Percentiles rank a stretch among this genome's conserved stretches.
phyloP scores from a whole-genome alignment of 2,113 vertebrate species.

The Eolophus roseicapilla region DNA sequence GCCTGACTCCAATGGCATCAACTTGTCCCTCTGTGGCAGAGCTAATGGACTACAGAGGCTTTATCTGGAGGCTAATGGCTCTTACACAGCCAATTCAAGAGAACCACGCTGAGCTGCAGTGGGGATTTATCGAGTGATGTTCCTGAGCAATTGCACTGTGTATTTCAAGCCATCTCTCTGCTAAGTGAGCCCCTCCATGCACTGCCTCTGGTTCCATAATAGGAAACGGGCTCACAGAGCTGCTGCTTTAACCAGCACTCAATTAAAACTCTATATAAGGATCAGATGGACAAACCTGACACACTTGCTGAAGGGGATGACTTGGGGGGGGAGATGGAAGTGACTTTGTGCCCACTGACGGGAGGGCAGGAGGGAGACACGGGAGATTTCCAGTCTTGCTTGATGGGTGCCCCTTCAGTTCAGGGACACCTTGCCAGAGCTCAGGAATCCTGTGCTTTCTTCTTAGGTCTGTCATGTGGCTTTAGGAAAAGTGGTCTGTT shows the following conservation, averaged over 20 bases:
- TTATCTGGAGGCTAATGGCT: not conserved
- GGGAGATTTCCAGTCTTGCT: not conserved
- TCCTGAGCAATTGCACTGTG: not conserved
- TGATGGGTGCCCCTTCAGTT: not conserved
- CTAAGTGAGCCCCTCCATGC: not conserved
- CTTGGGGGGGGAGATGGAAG: not conserved
- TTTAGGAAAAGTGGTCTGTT: not conserved
- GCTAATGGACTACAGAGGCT: not conserved
- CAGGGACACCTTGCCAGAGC: not conserved
- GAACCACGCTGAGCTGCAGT: not conserved
- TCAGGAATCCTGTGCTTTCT: not conserved
- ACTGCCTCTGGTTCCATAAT: not conserved
- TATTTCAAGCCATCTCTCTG: not conserved
- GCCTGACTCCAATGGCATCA: not conserved
- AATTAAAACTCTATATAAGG: not conserved
- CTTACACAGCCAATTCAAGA: fast-evolving
- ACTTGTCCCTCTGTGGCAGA: not conserved
- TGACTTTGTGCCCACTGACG: not conserved
- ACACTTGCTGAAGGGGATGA: not conserved
- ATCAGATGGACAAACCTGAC: not conserved
- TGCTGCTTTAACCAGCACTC: not conserved
- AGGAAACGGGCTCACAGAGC: not conserved
- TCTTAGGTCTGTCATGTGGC: not conserved
- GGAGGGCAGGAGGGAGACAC: not conserved
- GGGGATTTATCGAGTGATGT: not conserved